A percentile compares a stretch with the other conserved stretches of the same genome.
These are phyloP conservation scores for Sarotherodon lohbergeri DNA, from an alignment of 2,113 vertebrate species.

Conservation along the genomic window DNA sequence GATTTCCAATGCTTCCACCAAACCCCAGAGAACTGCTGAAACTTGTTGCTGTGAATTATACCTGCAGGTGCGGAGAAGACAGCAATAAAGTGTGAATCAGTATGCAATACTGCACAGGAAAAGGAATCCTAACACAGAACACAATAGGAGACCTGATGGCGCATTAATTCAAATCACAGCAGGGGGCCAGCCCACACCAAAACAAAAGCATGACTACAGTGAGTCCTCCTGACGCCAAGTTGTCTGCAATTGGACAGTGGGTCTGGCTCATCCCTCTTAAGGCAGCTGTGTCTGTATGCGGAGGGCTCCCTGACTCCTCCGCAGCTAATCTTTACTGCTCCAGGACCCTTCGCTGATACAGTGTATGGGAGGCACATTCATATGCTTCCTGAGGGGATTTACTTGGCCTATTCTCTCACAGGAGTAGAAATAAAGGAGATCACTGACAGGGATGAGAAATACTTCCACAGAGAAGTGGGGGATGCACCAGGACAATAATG, in stretches of 20 bases:
- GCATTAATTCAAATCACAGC: slow-evolving; percentile 33
- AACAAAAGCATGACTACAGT: slow-evolving; percentile 45
- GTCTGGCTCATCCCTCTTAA: slow-evolving; percentile 63
- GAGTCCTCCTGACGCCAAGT: slow-evolving; percentile 48
- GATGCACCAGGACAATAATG: background rate
- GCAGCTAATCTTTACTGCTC: slow-evolving; percentile 58
- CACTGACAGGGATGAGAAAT: slow-evolving; percentile 10
- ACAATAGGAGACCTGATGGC: slow-evolving; percentile 20
- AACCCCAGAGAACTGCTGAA: background rate
- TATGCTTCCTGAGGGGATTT: slow-evolving; percentile 53
- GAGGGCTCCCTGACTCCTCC: slow-evolving; percentile 57
- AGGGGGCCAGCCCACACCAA: slow-evolving; percentile 27
- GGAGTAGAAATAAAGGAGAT: slow-evolving; percentile 23
- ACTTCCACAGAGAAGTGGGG: background rate
- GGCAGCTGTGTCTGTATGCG: slow-evolving; percentile 15
- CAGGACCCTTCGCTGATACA: slow-evolving; percentile 46
- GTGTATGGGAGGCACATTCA: slow-evolving; percentile 32
- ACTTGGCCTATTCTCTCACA: slow-evolving; percentile 12
- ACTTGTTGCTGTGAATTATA: background rate
- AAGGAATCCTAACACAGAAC: background rate
- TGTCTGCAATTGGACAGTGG: slow-evolving; percentile 58
- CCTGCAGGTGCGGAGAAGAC: background rate
- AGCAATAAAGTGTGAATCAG: background rate
- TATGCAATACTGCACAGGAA: background rate
- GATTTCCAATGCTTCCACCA: background rate